These are phyloP conservation scores for Platycheirus rosarum DNA, from an alignment of 2,888 invertebrate genomes.

Conservation along the genomic window DNA sequence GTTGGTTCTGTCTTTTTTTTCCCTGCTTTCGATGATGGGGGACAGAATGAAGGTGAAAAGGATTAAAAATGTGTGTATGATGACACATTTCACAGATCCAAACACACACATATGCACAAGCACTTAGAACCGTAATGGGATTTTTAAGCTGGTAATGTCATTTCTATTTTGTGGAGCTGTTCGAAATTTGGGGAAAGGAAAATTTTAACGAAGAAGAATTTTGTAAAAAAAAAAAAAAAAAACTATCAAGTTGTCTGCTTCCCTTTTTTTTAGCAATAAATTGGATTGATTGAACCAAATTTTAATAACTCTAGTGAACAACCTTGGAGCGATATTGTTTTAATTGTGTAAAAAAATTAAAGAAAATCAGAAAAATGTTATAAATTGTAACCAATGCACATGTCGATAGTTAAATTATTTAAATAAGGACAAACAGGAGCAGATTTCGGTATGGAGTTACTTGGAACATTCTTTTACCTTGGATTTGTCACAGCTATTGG, in stretches of 20 bases:
- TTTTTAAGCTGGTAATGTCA: conserved; percentile 10
- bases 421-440: not conserved
- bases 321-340: too few species aligned
- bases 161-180: not conserved
- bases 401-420: too few species aligned
- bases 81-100: conserved; percentile 13
- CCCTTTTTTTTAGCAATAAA: too few species aligned
- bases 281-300: too few species aligned
- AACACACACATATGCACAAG: not conserved
- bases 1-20: too few species aligned
- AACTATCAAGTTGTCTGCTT: too few species aligned
- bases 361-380: too few species aligned
- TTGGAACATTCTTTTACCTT: conserved; percentile 33
- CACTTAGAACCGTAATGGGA: conserved; percentile 28
- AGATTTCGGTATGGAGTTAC: conserved; percentile 43
- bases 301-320: too few species aligned
- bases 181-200: not conserved
- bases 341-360: too few species aligned
- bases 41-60: conserved; percentile 12
- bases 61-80: conserved; percentile 27
- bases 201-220: conserved; percentile 2
- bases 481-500: conserved; percentile 44
- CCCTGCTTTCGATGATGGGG: conserved; percentile 10
- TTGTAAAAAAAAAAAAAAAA: not conserved
- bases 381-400: too few species aligned